Evolutionary conservation across 2,888 invertebrate genomes (phyloP), one percentile per base, ranked within the genome.

Genomic region (Drosophila meridionalis): DNA sequence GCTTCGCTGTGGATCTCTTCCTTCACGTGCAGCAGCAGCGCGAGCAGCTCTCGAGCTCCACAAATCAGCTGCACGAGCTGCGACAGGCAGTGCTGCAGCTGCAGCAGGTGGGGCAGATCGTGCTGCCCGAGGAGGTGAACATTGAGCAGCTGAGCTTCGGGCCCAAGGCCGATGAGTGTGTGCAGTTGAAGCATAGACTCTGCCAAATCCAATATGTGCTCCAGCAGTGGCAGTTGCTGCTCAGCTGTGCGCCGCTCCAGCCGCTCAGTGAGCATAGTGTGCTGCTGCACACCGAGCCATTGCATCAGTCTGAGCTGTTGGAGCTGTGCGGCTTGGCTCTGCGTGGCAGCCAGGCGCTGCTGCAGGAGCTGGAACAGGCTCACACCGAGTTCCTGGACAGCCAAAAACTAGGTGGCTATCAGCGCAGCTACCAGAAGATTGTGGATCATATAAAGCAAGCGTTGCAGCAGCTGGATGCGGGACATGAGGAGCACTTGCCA

Each of bases 1-100:
- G 99, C 55, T 98, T 96, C 91, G 95, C 97, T 0, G 95, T 96
- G 26, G 96, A 98, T 86, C 93, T 98, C 48, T 94, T 97, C 94
- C 93, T 95, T 73, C 89, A 96, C 55, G 95, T 95, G 0, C 95
- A 95, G 79, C 93, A 94, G 20, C 96, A 97, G 91, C 96, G 96
- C 89, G 93, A 93, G 74, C 93, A 94, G 0, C 93, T 97, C 42
- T 94, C 95, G 0, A 94, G 94, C 76, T 94, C 95, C 14, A 94
- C 95, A 0, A 93, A 94, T 72, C 91, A 93, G 32, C 93, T 96
- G 1, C 95, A 94, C 78, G 94, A 95, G 53, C 87, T 96, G 40
- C 93, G 95, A 2, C 93, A 92, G 47, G 93, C 95, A 1, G 89
- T 94, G 6, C 93, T 94, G 4, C 80, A 90, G 38, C 58, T 93